Evolutionary conservation across 2,797 vertebrate species (phyloP).

Genomic region (Taenioides sp.): DNA sequence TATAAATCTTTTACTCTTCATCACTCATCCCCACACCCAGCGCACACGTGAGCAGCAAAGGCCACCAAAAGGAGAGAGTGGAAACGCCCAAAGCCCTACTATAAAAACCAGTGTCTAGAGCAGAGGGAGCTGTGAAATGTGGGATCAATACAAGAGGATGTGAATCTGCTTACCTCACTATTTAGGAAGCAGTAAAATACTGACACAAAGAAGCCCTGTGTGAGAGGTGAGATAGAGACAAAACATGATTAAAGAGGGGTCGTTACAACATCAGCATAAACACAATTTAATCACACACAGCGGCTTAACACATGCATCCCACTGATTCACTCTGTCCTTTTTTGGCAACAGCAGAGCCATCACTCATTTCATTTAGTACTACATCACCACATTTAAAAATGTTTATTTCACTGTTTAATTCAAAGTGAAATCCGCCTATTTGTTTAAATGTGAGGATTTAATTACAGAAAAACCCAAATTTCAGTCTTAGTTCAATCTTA

Average conservation of each 20-base stretch:
- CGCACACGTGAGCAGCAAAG: slow-evolving; percentile 17
- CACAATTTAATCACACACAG: slow-evolving; percentile 31
- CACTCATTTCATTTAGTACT: slow-evolving; percentile 23
- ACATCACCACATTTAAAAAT: background rate
- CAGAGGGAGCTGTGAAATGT: slow-evolving; percentile 15
- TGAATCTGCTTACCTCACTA: slow-evolving; percentile 88
- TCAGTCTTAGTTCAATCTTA: too few relatives aligned
- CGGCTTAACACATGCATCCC: slow-evolving; percentile 29
- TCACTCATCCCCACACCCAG: slow-evolving; percentile 20
- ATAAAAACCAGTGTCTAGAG: slow-evolving; percentile 24
- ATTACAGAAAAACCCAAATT: background rate
- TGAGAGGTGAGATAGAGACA: slow-evolving; percentile 29
- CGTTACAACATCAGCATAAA: slow-evolving; percentile 24
- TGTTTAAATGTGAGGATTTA: background rate
- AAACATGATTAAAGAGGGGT: slow-evolving; percentile 18
- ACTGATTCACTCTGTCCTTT: slow-evolving; percentile 28
- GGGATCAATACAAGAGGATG: slow-evolving; percentile 38
- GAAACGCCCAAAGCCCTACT: slow-evolving; percentile 1
- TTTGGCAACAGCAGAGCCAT: background rate
- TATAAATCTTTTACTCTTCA: slow-evolving; percentile 23
- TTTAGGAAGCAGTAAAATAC: slow-evolving; percentile 99
- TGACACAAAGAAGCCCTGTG: slow-evolving; percentile 96
- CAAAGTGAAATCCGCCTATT: background rate
- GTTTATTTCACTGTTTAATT: background rate
- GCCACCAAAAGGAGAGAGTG: slow-evolving; percentile 33